Base-by-base conservation (phyloP, 2,797 vertebrate species). In the Sandelia bainsii region DNA sequence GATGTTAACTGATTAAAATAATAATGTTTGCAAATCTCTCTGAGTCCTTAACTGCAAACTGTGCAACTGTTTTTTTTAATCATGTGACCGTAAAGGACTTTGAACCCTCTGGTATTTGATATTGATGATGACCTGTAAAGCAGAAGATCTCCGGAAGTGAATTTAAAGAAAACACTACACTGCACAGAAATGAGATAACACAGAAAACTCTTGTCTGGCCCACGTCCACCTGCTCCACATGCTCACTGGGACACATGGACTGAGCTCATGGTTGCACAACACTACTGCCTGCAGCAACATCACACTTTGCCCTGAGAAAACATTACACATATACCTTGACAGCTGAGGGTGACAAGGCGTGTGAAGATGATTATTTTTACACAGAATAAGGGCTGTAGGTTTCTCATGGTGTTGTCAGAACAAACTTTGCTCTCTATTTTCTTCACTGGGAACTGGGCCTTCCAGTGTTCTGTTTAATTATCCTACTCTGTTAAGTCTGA, bases 191-290 rank as follows among this genome's bases (percentile, higher is more conserved):
- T 1, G 0, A 72, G 79, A 87, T 84, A 83, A 83, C 76, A 69
- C 22, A 62, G 40, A 68, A 32, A 34, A 52, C 63, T 45, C 13
- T 25, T 64, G 59, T 29, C 40, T 60, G 68, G 46, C 77, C 77
- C 80, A 79, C 70, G 66, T 71, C 53, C 61, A 78, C 68, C 46
- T 72, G 69, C 34, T 81, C 25, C 76, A 79, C 78, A 71, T 70
- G 72, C 27, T 50, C 50, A 50, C 34, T 6, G 23, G 5, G 29
- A 75, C 75, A 87, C 81, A 85, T 82, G 82, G 69, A 69, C 72
- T 25, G 51, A 58, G 62, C 53, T 77, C 61, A 40, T 25, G 49
- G 58, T 87, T 87, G 82, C 82, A 56, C 79, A 86, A 83, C 61
- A 32, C 44, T 5, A 32, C 67, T 64, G 54, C 69, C 64, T 69